Conservation (phyloP, 2,888 invertebrate genomes). For the Tetrapedia diversipes region DNA sequence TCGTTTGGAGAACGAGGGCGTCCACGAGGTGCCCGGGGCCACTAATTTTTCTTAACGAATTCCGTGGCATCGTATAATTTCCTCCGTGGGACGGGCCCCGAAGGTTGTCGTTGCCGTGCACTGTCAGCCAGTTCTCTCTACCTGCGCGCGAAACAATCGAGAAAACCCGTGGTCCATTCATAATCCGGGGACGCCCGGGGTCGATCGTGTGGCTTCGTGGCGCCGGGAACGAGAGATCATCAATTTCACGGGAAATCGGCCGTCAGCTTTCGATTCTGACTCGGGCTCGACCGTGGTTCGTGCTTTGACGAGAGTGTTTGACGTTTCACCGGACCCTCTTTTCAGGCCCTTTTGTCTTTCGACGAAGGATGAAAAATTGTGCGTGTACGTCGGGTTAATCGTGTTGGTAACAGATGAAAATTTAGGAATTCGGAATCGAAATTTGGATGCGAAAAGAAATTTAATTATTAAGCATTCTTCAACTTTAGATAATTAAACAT, state of each 20-base stretch:
- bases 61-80: conserved; percentile 51
- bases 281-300: conserved; percentile 46
- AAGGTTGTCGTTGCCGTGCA: conserved; percentile 37
- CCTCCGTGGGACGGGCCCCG: conserved; percentile 28
- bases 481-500: too few relatives aligned
- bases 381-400: too few relatives aligned
- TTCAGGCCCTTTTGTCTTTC: too few relatives aligned
- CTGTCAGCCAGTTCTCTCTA: conserved; percentile 34
- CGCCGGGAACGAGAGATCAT: conserved; percentile 75
- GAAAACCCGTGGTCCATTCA: conserved; percentile 73
- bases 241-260: conserved; percentile 81
- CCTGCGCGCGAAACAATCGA: conserved; percentile 62
- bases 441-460: too few relatives aligned
- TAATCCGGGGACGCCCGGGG: conserved; percentile 72
- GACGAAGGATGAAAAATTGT: too few relatives aligned
- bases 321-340: too few relatives aligned
- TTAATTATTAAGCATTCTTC: too few relatives aligned
- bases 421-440: too few relatives aligned
- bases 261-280: conserved; percentile 81
- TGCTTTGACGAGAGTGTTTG: conserved; percentile 75
- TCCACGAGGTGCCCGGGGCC: conserved; percentile 11
- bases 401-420: too few relatives aligned
- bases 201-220: conserved; percentile 71
- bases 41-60: conserved; percentile 55
- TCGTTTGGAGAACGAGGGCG: conserved; percentile 34